A percentile compares a stretch with the other conserved stretches of the same genome.
phyloP scores from a whole-genome alignment of 2,113 vertebrate species.

The Telmatochromis sp. region DNA sequence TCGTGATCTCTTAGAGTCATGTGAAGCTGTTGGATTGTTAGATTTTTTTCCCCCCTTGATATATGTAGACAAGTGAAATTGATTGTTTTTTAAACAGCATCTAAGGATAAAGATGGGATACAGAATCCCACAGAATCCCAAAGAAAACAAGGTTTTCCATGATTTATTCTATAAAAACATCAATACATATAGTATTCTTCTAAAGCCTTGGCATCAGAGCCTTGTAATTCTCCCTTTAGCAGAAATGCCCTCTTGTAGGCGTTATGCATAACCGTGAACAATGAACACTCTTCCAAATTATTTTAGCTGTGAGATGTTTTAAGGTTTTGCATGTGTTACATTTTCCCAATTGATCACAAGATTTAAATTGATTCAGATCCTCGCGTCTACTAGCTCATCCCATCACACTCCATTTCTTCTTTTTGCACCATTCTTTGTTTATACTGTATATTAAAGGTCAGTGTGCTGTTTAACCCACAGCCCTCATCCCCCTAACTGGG shows the following conservation, averaged over 20 bases:
- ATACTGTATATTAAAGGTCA: neutral
- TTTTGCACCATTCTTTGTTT: neutral
- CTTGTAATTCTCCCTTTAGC: neutral
- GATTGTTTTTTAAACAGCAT: neutral
- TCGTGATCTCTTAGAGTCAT: neutral
- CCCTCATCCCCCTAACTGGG: fast-evolving
- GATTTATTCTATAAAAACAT: neutral
- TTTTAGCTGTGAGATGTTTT: neutral
- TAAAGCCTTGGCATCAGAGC: neutral
- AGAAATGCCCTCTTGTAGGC: neutral
- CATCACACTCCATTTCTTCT: neutral
- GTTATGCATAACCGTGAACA: neutral
- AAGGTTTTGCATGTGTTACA: neutral
- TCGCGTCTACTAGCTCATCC: neutral
- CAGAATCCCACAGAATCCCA: neutral
- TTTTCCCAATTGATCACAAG: neutral
- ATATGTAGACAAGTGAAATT: neutral
- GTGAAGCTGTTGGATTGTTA: neutral
- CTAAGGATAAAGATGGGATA: neutral
- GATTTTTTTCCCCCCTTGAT: fast-evolving
- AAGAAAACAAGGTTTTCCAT: neutral
- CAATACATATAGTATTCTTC: neutral
- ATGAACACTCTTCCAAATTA: neutral
- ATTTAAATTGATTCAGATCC: neutral
- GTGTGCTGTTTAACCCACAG: neutral